A percentile compares a stretch with the other conserved stretches of the same genome.
Evolutionary conservation across 2,888 invertebrate species (phyloP).

Genomic region (Tillus elongatus): DNA sequence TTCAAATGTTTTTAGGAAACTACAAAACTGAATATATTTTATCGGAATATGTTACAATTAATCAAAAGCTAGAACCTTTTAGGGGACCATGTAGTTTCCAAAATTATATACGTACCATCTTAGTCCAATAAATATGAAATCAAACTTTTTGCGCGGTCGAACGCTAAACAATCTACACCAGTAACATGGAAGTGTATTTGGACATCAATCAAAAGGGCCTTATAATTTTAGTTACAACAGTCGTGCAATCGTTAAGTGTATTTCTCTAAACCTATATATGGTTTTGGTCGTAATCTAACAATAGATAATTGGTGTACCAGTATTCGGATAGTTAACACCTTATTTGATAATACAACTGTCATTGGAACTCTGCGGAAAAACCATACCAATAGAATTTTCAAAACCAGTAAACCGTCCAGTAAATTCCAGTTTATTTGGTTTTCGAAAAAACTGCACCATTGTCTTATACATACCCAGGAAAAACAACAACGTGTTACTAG

Average conservation of each 20-base stretch:
- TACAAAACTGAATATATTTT: constrained; percentile 7
- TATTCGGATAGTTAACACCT: neutral
- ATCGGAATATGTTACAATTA: constrained; percentile 10
- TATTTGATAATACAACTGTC: neutral
- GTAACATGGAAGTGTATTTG: too few relatives aligned
- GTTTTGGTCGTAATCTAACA: too few relatives aligned
- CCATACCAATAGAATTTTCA: neutral
- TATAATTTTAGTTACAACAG: too few relatives aligned
- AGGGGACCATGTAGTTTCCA: too few relatives aligned
- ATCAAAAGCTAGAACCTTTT: constrained; percentile 8
- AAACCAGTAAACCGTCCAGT: too few relatives aligned
- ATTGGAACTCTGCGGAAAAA: too few relatives aligned
- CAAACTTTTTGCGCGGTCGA: too few relatives aligned
- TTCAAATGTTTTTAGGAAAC: constrained; percentile 4
- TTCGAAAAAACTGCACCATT: too few relatives aligned
- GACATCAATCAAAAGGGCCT: constrained; percentile 1
- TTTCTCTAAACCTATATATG: too few relatives aligned
- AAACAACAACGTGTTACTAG: too few relatives aligned
- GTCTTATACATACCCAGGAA: constrained; percentile 4
- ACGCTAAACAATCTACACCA: too few relatives aligned
- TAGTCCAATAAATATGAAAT: too few relatives aligned
- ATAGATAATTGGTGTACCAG: constrained; percentile 5
- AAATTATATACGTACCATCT: constrained; percentile 9
- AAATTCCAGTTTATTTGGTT: neutral
- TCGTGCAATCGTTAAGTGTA: constrained; percentile 1